Evolutionary conservation across 2,888 invertebrate genomes (phyloP), one percentile per base, ranked within the genome.

Genomic region (Anoplius nigerrimus): DNA sequence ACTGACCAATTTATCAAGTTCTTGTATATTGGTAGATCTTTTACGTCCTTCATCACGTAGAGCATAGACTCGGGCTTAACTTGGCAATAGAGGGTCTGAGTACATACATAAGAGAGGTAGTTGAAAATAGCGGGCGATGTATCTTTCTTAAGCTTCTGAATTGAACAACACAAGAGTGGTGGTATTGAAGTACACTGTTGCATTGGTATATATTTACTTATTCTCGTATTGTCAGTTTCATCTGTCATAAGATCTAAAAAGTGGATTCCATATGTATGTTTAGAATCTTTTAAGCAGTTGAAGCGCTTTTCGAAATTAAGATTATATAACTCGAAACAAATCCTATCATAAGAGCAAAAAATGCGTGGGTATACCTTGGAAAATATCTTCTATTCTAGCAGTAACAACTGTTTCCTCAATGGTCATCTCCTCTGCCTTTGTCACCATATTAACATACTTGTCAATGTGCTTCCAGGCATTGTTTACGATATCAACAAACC

Each of bases 41-140:
- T 22, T 18, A 91, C 89, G 52, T 89, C 89, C 77, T 90, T 90
- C n/a, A 90, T 88, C 53, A 92, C 83, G 42, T 89, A 83, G 73
- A 90, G 89, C 2, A 93, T 90, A 62, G 90, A 79, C 57, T 90
- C 89, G 0, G 91, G 90, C 1, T 90, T 89, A 71, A 91, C 91
- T 87, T 93, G 93, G 63, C 89, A 89, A 82, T 93, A 93, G 24
- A 93, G 89, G 74, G 93, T 90, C 86, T 92, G 91, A n/a, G 90
- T 82, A 11, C 90, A 71, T 46, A 90, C 90, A 43, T 79, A 76
- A 16, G 82, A 80, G 51, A 87, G 34, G 60, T 83, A 84, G 42
- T 67, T 62, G 48, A 69, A 51, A 53, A 74, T 55, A 22, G 76
- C 53, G 42, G 52, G 62, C 45, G 71, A 64, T 13, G 75, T 75